These are phyloP conservation scores for Enteromius mattozi DNA, from an alignment of 2,797 vertebrate species.

Conservation along the genomic window DNA sequence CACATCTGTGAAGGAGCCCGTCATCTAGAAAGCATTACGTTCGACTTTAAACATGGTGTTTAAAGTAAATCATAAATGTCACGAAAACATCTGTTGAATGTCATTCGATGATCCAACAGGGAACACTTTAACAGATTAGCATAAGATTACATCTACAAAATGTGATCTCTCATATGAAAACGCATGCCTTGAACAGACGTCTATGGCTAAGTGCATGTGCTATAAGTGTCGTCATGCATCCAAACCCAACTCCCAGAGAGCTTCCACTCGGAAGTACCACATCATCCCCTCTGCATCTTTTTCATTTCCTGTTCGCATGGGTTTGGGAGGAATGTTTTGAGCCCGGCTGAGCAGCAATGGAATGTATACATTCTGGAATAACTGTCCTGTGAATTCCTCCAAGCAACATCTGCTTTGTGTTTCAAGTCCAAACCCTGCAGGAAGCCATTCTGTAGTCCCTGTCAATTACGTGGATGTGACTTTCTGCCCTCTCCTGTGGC, in stretches of 20 bases:
- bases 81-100: slow-evolving; percentile 30
- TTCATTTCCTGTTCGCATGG: slow-evolving; percentile 65
- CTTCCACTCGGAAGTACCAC: slow-evolving; percentile 18
- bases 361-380: slow-evolving; percentile 61
- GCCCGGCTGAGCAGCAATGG: slow-evolving; percentile 66
- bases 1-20: neutral
- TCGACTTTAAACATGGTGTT: neutral
- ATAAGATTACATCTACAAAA: neutral
- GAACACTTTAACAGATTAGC: slow-evolving; percentile 10
- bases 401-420: slow-evolving; percentile 73
- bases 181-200: neutral
- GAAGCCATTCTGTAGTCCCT: slow-evolving; percentile 42
- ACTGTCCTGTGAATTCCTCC: slow-evolving; percentile 73
- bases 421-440: slow-evolving; percentile 29
- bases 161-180: neutral
- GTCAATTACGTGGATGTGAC: slow-evolving; percentile 43
- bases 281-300: slow-evolving; percentile 60
- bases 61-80: slow-evolving; percentile 27
- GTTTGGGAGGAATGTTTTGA: slow-evolving; percentile 56
- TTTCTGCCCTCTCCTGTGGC: slow-evolving; percentile 14
- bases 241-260: slow-evolving; percentile 19
- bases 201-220: neutral
- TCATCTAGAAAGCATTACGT: neutral
- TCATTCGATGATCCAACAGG: neutral
- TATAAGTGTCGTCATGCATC: neutral